phyloP scores from a whole-genome alignment of 2,113 vertebrate species.

The Parus major region DNA sequence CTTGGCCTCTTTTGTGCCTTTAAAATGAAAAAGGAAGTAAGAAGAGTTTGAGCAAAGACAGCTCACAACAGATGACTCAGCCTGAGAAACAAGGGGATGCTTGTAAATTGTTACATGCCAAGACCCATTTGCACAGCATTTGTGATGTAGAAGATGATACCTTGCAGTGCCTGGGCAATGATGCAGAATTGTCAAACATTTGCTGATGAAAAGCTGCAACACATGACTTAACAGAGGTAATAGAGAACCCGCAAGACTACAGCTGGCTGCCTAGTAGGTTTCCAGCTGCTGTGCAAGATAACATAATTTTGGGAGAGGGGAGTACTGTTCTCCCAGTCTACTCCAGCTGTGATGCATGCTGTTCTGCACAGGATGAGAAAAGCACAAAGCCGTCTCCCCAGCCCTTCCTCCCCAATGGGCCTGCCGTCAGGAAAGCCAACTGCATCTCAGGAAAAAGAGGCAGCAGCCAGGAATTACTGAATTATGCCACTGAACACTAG shows the following conservation, averaged over 20 bases:
- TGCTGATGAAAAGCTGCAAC: neutral
- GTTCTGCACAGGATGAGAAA: neutral
- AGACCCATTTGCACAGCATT: neutral
- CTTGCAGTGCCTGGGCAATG: neutral
- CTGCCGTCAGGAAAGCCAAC: neutral
- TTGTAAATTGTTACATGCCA: neutral
- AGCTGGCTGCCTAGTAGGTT: neutral
- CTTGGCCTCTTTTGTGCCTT: neutral
- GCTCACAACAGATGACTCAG: neutral
- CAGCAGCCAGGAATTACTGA: neutral
- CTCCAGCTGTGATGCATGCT: neutral
- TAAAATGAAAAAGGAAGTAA: neutral
- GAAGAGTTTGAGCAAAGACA: neutral
- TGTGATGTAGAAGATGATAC: neutral
- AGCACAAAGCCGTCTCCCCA: neutral
- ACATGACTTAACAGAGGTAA: neutral
- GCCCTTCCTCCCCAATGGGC: neutral
- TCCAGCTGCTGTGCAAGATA: neutral
- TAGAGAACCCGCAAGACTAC: neutral
- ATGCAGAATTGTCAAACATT: neutral
- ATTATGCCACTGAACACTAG: neutral
- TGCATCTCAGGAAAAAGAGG: neutral
- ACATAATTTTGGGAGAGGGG: neutral
- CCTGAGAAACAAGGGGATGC: neutral
- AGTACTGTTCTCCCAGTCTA: rapidly evolving